A percentile compares a stretch with the other conserved stretches of the same genome.
phyloP scores from a whole-genome alignment of 30 jellyfish, hydroid and myxozoan genomes.

The Rhopilema esculentum region DNA sequence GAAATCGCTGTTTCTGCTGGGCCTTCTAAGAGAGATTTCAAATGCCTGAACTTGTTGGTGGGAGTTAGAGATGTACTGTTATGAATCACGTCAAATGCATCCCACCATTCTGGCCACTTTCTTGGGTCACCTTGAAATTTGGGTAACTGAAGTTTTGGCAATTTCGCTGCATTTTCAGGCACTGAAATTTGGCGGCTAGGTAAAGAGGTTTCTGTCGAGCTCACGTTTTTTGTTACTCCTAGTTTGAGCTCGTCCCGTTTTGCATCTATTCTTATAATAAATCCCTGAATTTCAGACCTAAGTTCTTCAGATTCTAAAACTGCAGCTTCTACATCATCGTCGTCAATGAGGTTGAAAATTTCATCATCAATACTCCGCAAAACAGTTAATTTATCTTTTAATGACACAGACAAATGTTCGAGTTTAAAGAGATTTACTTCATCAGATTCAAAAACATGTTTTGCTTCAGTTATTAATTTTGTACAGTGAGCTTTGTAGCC shows the following conservation, averaged over 20 bases:
- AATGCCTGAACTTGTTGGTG: conserved; percentile 27
- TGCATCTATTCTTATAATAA: conserved; percentile 7
- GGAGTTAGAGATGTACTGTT: conserved; percentile 1
- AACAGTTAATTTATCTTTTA: conserved; percentile 2
- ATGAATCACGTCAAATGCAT: conserved; percentile 27
- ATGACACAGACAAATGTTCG: not conserved
- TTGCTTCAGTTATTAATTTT: conserved; percentile 1
- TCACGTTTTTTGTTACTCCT: not conserved
- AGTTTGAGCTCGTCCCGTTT: not conserved
- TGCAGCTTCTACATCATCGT: conserved; percentile 44
- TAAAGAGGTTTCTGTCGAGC: not conserved
- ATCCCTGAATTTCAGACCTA: conserved; percentile 44
- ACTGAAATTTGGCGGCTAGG: not conserved
- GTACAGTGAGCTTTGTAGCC: conserved; percentile 19
- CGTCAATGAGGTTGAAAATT: conserved; percentile 15
- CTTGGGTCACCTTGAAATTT: conserved; percentile 21
- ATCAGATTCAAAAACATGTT: conserved; percentile 10
- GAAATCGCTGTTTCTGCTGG: conserved; percentile 43
- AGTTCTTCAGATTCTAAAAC: conserved; percentile 32
- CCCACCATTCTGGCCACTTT: conserved; percentile 67
- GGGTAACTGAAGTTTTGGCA: conserved; percentile 6
- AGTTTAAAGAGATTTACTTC: conserved; percentile 8
- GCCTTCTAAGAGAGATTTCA: conserved; percentile 52
- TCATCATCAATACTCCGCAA: conserved; percentile 23
- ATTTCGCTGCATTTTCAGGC: not conserved